A percentile compares a stretch with the other conserved stretches of the same genome.
Conservation (phyloP, 2,797 vertebrate genomes). For the Hydrophis major region DNA sequence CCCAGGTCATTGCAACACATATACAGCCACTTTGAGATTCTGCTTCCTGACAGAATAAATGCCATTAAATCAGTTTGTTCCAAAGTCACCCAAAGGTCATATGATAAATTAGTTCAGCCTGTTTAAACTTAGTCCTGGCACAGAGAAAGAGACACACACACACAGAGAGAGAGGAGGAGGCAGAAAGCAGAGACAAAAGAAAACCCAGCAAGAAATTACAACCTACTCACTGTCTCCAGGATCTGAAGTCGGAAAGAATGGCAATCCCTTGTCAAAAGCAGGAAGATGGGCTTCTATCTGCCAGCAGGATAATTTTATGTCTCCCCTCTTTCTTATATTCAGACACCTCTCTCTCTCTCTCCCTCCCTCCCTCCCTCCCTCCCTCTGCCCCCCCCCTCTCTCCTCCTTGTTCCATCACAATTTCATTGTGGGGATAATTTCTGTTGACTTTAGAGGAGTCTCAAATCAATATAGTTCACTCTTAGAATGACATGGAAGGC, state of each 20-base stretch:
- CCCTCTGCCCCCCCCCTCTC: too few species aligned
- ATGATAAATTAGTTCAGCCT: constrained; percentile 76
- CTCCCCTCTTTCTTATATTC: constrained; percentile 28
- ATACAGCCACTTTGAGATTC: constrained; percentile 72
- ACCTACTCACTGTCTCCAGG: constrained; percentile 73
- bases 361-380: neutral
- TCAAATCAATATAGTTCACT: too few species aligned
- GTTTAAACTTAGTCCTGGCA: constrained; percentile 68
- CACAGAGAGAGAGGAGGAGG: constrained; percentile 2
- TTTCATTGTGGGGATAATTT: neutral
- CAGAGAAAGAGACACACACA: constrained; percentile 43
- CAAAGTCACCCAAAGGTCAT: constrained; percentile 76
- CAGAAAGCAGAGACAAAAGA: constrained; percentile 48
- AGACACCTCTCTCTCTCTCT: neutral
- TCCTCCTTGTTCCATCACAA: neutral
- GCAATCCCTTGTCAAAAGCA: constrained; percentile 65
- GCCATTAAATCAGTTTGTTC: constrained; percentile 79
- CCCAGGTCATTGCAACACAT: too few species aligned
- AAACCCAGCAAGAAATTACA: constrained; percentile 71
- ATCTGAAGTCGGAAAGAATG: constrained; percentile 69
- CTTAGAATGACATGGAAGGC: too few species aligned
- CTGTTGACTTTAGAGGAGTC: neutral
- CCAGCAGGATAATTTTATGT: constrained; percentile 66
- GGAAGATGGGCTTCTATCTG: constrained; percentile 72
- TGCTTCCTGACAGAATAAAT: constrained; percentile 80